Evolutionary conservation across 2,888 invertebrate genomes (phyloP).

Genomic region (Tuberolachnus salignus): DNA sequence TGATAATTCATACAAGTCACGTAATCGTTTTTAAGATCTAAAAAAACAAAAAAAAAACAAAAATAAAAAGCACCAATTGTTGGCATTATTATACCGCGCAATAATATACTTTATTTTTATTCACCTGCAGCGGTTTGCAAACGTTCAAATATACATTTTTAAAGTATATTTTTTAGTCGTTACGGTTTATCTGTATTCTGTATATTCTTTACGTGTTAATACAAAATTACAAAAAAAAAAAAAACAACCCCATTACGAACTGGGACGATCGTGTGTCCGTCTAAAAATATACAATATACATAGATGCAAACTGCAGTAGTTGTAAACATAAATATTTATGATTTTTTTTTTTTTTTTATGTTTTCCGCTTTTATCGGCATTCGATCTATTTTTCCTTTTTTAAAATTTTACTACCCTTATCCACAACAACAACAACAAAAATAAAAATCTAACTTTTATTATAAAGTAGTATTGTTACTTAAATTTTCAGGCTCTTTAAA

Average conservation of each 20-base stretch:
- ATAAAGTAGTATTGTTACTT: no score
- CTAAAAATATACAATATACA: background rate
- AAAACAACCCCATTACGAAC: background rate
- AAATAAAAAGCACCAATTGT: background rate
- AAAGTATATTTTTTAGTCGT: background rate
- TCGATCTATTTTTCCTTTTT: no score
- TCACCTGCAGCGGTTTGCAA: background rate
- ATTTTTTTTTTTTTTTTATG: background rate
- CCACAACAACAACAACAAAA: no score
- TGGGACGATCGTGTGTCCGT: background rate
- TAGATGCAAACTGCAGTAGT: background rate
- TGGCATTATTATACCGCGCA: constrained; percentile 8
- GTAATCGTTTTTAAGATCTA: constrained; percentile 12
- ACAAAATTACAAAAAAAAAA: constrained; percentile 9
- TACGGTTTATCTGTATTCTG: background rate
- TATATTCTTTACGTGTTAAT: constrained; percentile 6
- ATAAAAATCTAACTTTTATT: no score
- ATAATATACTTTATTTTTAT: constrained; percentile 20
- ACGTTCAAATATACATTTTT: background rate
- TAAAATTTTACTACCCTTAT: no score
- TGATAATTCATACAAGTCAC: constrained; percentile 46
- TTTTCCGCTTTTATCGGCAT: background rate
- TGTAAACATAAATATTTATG: background rate
- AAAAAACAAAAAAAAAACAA: no score
- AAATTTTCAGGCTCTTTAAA: no score